These are phyloP conservation scores for Pogoniulus pusillus DNA, from an alignment of 2,797 vertebrate species.

Conservation along the genomic window DNA sequence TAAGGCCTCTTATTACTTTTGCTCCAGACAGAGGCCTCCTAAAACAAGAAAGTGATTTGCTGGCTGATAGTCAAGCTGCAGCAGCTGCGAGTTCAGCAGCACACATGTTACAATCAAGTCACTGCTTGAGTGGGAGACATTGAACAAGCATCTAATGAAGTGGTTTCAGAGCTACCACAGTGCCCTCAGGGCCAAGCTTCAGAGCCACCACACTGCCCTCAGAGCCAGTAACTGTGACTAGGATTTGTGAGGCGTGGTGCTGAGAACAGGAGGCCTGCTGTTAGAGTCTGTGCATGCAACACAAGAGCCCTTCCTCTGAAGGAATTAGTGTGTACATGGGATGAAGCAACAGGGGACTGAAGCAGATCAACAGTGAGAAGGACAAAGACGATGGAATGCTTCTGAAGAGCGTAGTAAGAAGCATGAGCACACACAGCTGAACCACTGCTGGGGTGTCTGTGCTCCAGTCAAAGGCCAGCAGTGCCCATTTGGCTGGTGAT, in stretches of 20 bases:
- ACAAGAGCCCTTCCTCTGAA: not conserved
- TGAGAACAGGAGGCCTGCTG: not conserved
- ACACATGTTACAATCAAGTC: not conserved
- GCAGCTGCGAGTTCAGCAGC: not conserved
- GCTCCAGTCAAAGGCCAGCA: not conserved
- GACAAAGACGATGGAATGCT: slow-evolving; percentile 45
- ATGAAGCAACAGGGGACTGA: slow-evolving; percentile 14
- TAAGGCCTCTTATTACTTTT: not conserved
- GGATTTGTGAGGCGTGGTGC: not conserved
- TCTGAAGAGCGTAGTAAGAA: slow-evolving; percentile 29
- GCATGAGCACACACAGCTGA: not conserved
- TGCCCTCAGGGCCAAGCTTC: too few species aligned
- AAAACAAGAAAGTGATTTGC: not conserved
- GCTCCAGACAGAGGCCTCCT: not conserved
- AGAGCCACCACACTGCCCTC: too few species aligned
- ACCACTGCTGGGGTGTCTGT: not conserved
- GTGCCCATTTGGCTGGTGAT: not conserved
- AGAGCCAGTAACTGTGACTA: slow-evolving; percentile 5
- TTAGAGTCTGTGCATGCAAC: not conserved
- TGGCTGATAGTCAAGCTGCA: not conserved
- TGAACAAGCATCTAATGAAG: not conserved
- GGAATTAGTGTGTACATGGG: not conserved
- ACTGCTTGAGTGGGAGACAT: not conserved
- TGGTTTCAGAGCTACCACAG: slow-evolving; percentile 10
- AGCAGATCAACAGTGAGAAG: slow-evolving; percentile 26